phyloP scores from a whole-genome alignment of 2,888 invertebrate genomes.

The Lasioglossum lativentre region DNA sequence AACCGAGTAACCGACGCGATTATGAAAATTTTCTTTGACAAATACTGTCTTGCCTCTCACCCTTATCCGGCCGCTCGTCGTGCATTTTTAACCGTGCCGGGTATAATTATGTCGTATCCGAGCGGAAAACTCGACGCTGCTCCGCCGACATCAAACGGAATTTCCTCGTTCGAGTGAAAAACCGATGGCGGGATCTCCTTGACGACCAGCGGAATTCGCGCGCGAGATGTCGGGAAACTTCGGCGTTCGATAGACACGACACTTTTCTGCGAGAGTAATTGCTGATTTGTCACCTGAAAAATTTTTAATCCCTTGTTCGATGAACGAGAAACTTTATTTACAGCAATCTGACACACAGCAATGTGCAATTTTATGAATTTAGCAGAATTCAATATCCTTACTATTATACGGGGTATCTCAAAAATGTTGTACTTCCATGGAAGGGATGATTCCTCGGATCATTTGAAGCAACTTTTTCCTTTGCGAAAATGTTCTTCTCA shows the following conservation, averaged over 20 bases:
- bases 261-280: neutral
- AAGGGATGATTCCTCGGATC: too few species aligned
- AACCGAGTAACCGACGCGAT: conserved; percentile 74
- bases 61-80: conserved; percentile 48
- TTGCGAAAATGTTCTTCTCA: too few species aligned
- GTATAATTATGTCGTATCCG: conserved; percentile 67
- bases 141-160: conserved; percentile 60
- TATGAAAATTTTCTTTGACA: conserved; percentile 80
- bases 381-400: too few species aligned
- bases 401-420: too few species aligned
- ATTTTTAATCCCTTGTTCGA: neutral
- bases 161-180: conserved; percentile 35
- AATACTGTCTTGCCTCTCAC: conserved; percentile 57
- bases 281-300: neutral
- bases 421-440: too few species aligned
- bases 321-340: neutral
- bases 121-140: conserved; percentile 44
- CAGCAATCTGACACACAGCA: too few species aligned
- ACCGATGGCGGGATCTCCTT: conserved; percentile 33
- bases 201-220: conserved; percentile 13
- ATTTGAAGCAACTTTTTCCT: too few species aligned
- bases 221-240: conserved; percentile 22
- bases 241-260: neutral
- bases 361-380: too few species aligned
- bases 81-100: conserved; percentile 47